A percentile compares a stretch with the other conserved stretches of the same genome.
Conservation (phyloP, 1,140 invertebrate species). For the Thaumetopoea pityocampa region DNA sequence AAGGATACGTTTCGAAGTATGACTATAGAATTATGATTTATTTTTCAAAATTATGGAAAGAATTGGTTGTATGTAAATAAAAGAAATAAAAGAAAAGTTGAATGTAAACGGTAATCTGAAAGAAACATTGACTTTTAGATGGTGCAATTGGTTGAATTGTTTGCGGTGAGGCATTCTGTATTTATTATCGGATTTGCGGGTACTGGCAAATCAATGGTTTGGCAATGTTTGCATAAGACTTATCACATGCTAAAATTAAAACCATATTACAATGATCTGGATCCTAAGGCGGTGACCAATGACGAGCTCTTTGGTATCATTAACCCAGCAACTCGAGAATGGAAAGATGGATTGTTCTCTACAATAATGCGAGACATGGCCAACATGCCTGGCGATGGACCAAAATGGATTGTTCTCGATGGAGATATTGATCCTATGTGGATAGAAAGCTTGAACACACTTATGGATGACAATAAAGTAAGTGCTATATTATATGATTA, state of each 20-base stretch:
- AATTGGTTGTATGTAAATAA: too few species aligned
- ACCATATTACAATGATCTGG: constrained; percentile 91
- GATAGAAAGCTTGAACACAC: constrained; percentile 95
- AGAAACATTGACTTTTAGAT: constrained; percentile 76
- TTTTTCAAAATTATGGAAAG: too few species aligned
- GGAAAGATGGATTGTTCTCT: constrained; percentile 97
- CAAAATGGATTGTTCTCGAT: constrained; percentile 97
- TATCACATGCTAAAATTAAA: constrained; percentile 86
- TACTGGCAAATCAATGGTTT: constrained; percentile 94
- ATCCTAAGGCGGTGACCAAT: constrained; percentile 97
- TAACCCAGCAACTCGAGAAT: constrained; percentile 95
- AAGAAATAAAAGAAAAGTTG: too few species aligned
- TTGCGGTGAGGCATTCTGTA: constrained; percentile 95
- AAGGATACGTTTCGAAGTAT: too few species aligned
- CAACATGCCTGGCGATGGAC: constrained; percentile 89
- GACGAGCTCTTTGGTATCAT: constrained; percentile 97
- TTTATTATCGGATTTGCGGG: constrained; percentile 96
- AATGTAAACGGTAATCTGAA: too few species aligned
- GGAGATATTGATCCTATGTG: constrained; percentile 98
- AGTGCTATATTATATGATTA: background rate
- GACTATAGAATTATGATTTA: too few species aligned
- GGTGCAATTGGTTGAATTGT: constrained; percentile 93
- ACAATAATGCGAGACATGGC: constrained; percentile 95
- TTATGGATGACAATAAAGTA: constrained; percentile 91
- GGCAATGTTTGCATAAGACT: constrained; percentile 92